These are phyloP conservation scores for Cossypha caffra DNA, from an alignment of 2,797 vertebrate genomes.

Conservation along the genomic window DNA sequence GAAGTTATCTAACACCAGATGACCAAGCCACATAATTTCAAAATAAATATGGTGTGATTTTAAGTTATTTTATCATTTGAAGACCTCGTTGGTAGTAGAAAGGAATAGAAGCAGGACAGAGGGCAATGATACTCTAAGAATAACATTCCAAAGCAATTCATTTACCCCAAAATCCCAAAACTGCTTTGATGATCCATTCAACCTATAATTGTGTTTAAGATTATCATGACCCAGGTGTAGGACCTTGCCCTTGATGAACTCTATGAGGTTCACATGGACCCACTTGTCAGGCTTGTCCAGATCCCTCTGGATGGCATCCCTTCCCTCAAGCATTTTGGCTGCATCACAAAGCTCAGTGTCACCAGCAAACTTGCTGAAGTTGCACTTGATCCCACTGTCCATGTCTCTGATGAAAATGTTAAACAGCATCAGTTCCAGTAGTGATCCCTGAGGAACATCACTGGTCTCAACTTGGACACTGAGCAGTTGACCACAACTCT, in stretches of 20 bases:
- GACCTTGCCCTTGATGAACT: neutral
- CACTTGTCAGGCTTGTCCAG: neutral
- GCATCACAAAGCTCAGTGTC: neutral
- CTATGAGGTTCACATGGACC: neutral
- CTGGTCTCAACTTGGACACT: neutral
- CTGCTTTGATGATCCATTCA: neutral
- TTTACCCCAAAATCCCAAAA: neutral
- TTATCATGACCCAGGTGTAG: neutral
- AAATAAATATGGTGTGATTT: neutral
- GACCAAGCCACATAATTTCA: neutral
- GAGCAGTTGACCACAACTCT: neutral
- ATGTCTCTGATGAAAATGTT: neutral
- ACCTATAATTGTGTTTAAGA: neutral
- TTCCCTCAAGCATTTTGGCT: accelerated
- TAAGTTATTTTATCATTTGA: neutral
- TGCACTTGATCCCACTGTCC: neutral
- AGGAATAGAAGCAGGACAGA: neutral
- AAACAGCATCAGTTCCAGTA: neutral
- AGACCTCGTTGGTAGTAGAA: neutral
- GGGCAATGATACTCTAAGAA: neutral
- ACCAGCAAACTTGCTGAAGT: neutral
- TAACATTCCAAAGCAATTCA: neutral
- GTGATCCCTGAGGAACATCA: neutral
- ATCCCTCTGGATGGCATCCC: neutral
- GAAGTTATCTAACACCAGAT: neutral